Evolutionary conservation across 2,113 vertebrate genomes (phyloP).

Genomic region (Proterorhinus semilunaris): DNA sequence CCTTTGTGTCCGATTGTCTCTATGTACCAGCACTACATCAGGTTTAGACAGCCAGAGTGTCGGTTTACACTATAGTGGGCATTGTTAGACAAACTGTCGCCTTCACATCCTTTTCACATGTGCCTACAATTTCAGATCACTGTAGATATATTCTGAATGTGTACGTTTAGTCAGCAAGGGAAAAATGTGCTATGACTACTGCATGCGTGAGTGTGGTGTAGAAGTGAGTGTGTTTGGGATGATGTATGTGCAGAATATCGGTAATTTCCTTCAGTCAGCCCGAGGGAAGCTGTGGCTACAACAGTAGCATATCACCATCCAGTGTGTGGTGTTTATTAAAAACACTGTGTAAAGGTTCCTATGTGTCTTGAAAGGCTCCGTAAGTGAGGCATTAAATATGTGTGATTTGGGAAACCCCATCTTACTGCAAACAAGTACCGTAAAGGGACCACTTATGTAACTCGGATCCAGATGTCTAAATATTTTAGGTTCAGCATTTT

Average conservation of each 20-base stretch:
- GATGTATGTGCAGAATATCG: no score
- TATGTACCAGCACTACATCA: constrained; percentile 48
- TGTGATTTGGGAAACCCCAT: not conserved
- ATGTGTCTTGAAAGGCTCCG: no score
- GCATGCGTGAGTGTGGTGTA: no score
- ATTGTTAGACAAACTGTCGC: not conserved
- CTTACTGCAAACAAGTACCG: not conserved
- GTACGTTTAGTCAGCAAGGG: no score
- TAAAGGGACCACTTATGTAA: not conserved
- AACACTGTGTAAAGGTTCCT: no score
- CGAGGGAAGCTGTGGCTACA: no score
- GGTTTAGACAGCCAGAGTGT: constrained; percentile 14
- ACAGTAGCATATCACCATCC: no score
- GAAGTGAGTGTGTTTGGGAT: no score
- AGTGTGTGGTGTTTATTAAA: no score
- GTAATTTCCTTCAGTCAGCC: no score
- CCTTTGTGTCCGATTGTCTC: constrained; percentile 42
- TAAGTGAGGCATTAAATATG: not conserved
- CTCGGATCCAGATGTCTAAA: not conserved
- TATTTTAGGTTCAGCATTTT: constrained; percentile 1
- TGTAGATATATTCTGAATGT: not conserved
- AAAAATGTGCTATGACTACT: no score
- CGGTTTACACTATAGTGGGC: not conserved
- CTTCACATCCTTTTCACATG: not conserved
- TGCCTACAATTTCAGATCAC: constrained; percentile 4